Evolutionary conservation across 2,888 invertebrate species (phyloP), one percentile per base, ranked within the genome.

Genomic region (Phania funesta): DNA sequence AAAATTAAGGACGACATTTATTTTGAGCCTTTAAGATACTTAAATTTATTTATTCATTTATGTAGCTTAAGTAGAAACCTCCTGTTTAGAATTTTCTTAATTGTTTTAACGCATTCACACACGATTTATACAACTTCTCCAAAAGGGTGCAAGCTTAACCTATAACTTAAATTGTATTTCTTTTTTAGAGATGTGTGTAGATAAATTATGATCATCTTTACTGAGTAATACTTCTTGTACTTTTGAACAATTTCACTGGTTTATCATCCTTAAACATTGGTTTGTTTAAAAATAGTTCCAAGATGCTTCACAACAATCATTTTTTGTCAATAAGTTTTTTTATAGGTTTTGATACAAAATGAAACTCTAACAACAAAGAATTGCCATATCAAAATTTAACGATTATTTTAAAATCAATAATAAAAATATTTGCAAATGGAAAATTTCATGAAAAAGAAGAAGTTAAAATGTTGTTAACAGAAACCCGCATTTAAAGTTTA

Each of bases 181-280:
- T 26, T 26, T 26, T 26, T 5, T 6, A 26, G 6, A 26, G 26
- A 26, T 5, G 26, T 26, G 26, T 38, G 35, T 38, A 1, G 35
- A 38, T 44, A 16, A 44, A 16, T 44, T 5, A 44, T 44, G n/a
- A 7, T 44, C 6, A 7, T 44, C 5, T 44, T 44, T 44, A 16
- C 16, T 44, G 18, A n/a, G n/a, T n/a, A n/a, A n/a, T n/a, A n/a
- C n/a, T n/a, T n/a, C 8, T 7, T 16, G 7, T 0, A 32, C 13
- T 26, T n/a, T 16, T 8, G 22, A 38, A 6, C 22, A 18, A 46
- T 46, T 56, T 7, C 58, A 71, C 60, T 56, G 20, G 38, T 56
- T 52, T 60, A 38, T 67, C 58, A 52, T 67, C 46, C 46, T 74
- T 73, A 74, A 80, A 71, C 64, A 71, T 62, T 48, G 64, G 48